Conservation (phyloP, 2,888 invertebrate species). For the Lasioglossum villosulum region DNA sequence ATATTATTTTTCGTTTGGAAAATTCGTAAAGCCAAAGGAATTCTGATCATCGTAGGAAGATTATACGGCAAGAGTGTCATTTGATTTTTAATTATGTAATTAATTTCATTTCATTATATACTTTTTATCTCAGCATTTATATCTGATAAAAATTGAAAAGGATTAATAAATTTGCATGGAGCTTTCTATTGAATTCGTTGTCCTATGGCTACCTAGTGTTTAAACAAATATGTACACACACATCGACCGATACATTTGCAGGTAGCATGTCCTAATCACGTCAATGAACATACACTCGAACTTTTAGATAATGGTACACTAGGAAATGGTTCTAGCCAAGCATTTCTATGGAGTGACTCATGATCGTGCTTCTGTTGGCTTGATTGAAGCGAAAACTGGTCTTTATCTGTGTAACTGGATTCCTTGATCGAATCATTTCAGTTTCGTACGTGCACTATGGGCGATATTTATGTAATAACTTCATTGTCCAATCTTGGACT, state of each 20-base stretch:
- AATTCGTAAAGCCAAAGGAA: too few species aligned
- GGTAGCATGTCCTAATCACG: constrained; percentile 17
- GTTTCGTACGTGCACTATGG: not conserved
- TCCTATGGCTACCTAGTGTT: not conserved
- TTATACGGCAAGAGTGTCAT: too few species aligned
- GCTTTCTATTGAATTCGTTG: not conserved
- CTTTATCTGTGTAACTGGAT: constrained; percentile 41
- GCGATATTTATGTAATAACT: not conserved
- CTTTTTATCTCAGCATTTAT: too few species aligned
- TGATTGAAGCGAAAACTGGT: constrained; percentile 36
- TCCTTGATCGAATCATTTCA: constrained; percentile 1
- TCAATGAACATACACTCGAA: constrained; percentile 16
- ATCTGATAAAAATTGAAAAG: too few species aligned
- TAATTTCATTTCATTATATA: too few species aligned
- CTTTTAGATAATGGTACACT: constrained; percentile 20
- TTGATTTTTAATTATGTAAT: too few species aligned
- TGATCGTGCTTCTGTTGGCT: constrained; percentile 45
- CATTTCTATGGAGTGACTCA: constrained; percentile 45
- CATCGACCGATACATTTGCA: not conserved
- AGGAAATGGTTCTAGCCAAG: constrained; percentile 14
- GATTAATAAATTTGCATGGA: too few species aligned
- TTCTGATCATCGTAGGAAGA: too few species aligned
- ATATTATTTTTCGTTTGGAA: too few species aligned
- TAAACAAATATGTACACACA: not conserved
- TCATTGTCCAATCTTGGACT: not conserved